phyloP scores from a whole-genome alignment of 2,888 invertebrate species.

The Octonoba sinensis region DNA sequence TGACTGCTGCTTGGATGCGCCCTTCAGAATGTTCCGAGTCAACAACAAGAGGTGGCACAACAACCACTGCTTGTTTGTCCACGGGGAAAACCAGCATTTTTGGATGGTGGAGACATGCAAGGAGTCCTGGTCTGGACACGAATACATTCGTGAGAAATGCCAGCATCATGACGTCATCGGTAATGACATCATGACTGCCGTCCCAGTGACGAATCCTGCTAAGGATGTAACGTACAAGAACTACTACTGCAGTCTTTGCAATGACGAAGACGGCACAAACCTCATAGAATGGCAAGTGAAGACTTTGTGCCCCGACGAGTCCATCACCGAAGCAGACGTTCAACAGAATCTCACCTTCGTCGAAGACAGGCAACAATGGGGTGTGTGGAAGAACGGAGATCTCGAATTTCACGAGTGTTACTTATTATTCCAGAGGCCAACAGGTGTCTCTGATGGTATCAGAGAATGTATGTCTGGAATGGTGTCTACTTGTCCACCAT shows the following conservation, averaged over 20 bases:
- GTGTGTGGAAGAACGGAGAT: constrained; percentile 33
- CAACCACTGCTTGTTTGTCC: constrained; percentile 38
- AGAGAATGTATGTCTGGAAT: constrained; percentile 22
- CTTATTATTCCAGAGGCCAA: constrained; percentile 33
- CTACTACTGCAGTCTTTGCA: constrained; percentile 44
- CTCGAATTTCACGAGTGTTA: constrained; percentile 30
- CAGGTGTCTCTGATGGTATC: constrained; percentile 4
- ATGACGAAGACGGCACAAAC: constrained; percentile 10
- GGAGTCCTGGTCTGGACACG: constrained; percentile 21
- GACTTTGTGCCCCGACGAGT: constrained; percentile 12
- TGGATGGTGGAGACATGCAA: constrained; percentile 55
- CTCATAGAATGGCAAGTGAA: constrained; percentile 40
- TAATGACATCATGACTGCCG: constrained; percentile 21
- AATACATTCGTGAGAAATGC: constrained; percentile 29
- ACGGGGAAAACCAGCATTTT: constrained; percentile 41
- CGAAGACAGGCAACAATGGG: constrained; percentile 41
- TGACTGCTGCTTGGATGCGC: constrained; percentile 50
- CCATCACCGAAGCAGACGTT: constrained; percentile 13
- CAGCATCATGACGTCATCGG: background rate
- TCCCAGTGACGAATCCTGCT: constrained; percentile 28
- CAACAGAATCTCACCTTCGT: constrained; percentile 37
- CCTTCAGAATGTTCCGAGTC: constrained; percentile 33
- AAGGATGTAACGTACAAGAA: constrained; percentile 43
- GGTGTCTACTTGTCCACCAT: constrained; percentile 34
- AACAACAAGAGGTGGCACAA: constrained; percentile 21